These are phyloP conservation scores for Protomyctophum bolini DNA, from an alignment of 2,113 vertebrate genomes.

Conservation along the genomic window DNA sequence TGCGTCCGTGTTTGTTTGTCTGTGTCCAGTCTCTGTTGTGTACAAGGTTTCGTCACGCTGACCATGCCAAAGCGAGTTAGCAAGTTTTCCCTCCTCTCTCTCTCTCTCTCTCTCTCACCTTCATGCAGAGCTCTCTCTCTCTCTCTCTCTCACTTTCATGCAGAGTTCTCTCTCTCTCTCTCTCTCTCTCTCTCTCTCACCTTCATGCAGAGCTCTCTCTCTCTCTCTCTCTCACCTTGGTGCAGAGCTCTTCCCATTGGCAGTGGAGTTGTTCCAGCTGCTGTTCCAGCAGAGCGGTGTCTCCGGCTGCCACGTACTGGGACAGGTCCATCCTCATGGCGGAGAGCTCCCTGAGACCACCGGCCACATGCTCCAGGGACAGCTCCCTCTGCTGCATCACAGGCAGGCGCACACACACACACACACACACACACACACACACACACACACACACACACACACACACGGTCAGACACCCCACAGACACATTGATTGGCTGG, in stretches of 20 bases:
- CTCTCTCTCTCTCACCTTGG: slow-evolving; percentile 71
- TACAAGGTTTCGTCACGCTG: slow-evolving; percentile 62
- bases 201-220: too few relatives aligned
- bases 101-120: background rate
- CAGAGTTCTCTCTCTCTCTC: slow-evolving; percentile 1
- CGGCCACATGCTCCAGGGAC: slow-evolving; percentile 80
- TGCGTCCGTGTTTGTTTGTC: slow-evolving; percentile 27
- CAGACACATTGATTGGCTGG: slow-evolving; percentile 4
- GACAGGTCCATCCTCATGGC: slow-evolving; percentile 84
- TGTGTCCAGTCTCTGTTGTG: slow-evolving; percentile 38
- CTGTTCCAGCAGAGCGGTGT: slow-evolving; percentile 82
- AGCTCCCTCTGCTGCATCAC: slow-evolving; percentile 89
- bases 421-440: slow-evolving; percentile 50
- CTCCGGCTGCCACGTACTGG: slow-evolving; percentile 78
- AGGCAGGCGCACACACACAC: slow-evolving; percentile 57
- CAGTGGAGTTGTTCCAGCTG: slow-evolving; percentile 84
- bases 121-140: background rate
- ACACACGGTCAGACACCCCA: slow-evolving; percentile 37
- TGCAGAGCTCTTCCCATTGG: slow-evolving; percentile 81
- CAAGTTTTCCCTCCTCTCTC: slow-evolving; percentile 46
- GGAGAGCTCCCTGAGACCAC: slow-evolving; percentile 79
- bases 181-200: background rate
- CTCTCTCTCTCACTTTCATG: background rate
- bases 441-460: slow-evolving; percentile 13
- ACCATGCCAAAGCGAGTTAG: slow-evolving; percentile 47